These are phyloP conservation scores for Malacosoma neustria DNA, from an alignment of 2,888 invertebrate species.

Conservation along the genomic window DNA sequence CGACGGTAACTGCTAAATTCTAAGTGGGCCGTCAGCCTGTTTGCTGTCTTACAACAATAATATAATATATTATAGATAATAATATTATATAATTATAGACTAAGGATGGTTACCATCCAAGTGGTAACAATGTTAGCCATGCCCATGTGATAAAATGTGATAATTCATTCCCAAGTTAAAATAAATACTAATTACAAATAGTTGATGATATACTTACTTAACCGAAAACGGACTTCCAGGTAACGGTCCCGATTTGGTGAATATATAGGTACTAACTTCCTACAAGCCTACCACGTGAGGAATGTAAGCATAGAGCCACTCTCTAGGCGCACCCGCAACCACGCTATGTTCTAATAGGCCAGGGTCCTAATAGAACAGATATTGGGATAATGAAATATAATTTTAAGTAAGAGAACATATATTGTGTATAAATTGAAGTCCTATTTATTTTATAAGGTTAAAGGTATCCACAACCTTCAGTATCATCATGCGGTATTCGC, in stretches of 20 bases:
- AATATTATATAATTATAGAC: too few relatives aligned
- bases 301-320: slow-evolving; percentile 92
- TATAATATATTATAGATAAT: too few relatives aligned
- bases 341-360: slow-evolving; percentile 76
- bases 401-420: neutral
- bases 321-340: slow-evolving; percentile 79
- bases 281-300: slow-evolving; percentile 95
- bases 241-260: slow-evolving; percentile 76
- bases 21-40: too few relatives aligned
- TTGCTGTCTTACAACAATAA: too few relatives aligned
- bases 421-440: neutral
- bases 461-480: slow-evolving; percentile 76
- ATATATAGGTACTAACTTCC: slow-evolving; percentile 90
- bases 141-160: too few relatives aligned
- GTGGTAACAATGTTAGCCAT: too few relatives aligned
- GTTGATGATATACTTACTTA: slow-evolving; percentile 68
- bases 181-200: too few relatives aligned
- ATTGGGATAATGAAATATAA: neutral
- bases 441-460: slow-evolving; percentile 43
- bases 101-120: too few relatives aligned
- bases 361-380: too few relatives aligned
- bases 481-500: slow-evolving; percentile 71
- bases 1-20: too few relatives aligned
- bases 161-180: too few relatives aligned
- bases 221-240: slow-evolving; percentile 90